These are phyloP conservation scores for Nomada hirtipes DNA, from an alignment of 2,888 invertebrate genomes.

Conservation along the genomic window DNA sequence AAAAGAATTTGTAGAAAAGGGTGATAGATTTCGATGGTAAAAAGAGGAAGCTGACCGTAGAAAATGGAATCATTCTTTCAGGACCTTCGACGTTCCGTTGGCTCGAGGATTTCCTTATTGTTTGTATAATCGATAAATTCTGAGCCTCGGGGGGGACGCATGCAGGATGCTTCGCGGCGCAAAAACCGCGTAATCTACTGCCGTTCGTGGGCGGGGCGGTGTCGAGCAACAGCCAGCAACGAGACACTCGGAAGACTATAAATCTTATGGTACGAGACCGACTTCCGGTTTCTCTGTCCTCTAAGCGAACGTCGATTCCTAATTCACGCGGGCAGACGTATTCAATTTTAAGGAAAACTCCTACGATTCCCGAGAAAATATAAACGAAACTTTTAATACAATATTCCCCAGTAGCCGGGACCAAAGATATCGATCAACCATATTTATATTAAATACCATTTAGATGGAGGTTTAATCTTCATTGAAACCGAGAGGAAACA, in stretches of 20 bases:
- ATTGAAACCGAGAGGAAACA: too few species aligned
- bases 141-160: slow-evolving; percentile 48
- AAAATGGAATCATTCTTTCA: slow-evolving; percentile 6
- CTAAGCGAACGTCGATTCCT: slow-evolving; percentile 26
- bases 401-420: too few species aligned
- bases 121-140: slow-evolving; percentile 74
- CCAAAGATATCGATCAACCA: too few species aligned
- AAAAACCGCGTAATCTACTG: slow-evolving; percentile 74
- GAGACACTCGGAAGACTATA: slow-evolving; percentile 58
- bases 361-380: too few species aligned
- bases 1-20: too few species aligned
- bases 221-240: slow-evolving; percentile 48
- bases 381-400: too few species aligned
- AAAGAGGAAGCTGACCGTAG: not conserved
- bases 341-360: too few species aligned
- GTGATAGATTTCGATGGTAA: not conserved
- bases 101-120: slow-evolving; percentile 72
- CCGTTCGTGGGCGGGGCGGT: slow-evolving; percentile 68
- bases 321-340: not conserved
- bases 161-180: slow-evolving; percentile 65
- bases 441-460: too few species aligned
- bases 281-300: slow-evolving; percentile 58
- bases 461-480: too few species aligned
- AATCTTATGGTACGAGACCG: slow-evolving; percentile 47
- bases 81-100: slow-evolving; percentile 37